Evolutionary conservation across 2,888 invertebrate species (phyloP), one percentile per base, ranked within the genome.

Genomic region (Chalcis sispes): DNA sequence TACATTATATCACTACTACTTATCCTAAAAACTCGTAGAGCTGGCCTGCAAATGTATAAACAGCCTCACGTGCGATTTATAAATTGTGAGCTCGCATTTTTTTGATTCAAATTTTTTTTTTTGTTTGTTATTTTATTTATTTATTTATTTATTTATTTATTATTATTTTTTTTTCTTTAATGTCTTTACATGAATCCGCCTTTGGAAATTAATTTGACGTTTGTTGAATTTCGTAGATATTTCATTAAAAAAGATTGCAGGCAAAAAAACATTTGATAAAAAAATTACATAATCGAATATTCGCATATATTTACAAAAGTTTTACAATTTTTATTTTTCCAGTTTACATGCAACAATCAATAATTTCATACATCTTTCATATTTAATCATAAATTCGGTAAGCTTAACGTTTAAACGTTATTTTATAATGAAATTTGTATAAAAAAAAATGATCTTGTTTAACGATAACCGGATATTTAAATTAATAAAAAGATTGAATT

Each of bases 301-400:
- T 77, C 59, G 58, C 64, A 69, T 52, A 52, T 77, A 72, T 77
- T 72, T 77, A 77, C 77, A 77, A 23, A 64, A 62, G 62, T 72
- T 72, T 72, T 77, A 77, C 72, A 77, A 69, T 59, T 52, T 59
- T 52, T 27, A 25, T 48, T 32, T 50, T 52, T 56, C 29, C 61
- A 54, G 23, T 67, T 65, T 42, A 29, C 29, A 50, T 70, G 46
- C 40, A 66, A 75, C 29, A 74, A 58, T 66, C 20, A 27, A 36
- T 48, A 54, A 52, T 67, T 61, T 62, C 4, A 48, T 25, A 20
- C 46, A 15, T 15, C 48, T 5, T 20, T 32, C n/a, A 13, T 46
- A 13, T 20, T 58, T 15, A 23, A 20, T 71, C 40, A 32, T 52
- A 52, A 20, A 64, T 20, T 61, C 20, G 10, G 36, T n/a, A n/a